Evolutionary conservation across 2,888 invertebrate genomes (phyloP).

Genomic region (Callyntrura sp.): DNA sequence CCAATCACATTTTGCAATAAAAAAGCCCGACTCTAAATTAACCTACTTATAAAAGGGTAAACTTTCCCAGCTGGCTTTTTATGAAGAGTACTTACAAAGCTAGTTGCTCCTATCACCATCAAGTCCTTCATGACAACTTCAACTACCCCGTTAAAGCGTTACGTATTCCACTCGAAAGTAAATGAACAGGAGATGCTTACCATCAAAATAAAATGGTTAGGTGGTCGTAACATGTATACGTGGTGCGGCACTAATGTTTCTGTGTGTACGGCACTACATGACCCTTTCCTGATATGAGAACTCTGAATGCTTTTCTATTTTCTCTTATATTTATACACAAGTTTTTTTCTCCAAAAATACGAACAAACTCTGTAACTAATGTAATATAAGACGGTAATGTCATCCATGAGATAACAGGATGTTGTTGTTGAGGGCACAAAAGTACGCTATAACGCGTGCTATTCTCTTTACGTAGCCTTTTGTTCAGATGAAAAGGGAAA

Average conservation of each 20-base stretch:
- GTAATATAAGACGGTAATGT: slow-evolving; percentile 2
- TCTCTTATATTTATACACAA: not conserved
- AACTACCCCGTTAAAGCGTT: slow-evolving; percentile 35
- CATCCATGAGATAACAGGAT: slow-evolving; percentile 13
- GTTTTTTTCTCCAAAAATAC: not conserved
- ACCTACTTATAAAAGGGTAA: slow-evolving; percentile 63
- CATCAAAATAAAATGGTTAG: slow-evolving; percentile 44
- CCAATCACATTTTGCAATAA: slow-evolving; percentile 69
- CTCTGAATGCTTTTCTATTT: not conserved
- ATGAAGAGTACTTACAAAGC: slow-evolving; percentile 9
- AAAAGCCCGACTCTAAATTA: slow-evolving; percentile 63
- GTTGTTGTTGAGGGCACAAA: not conserved
- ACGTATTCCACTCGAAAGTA: slow-evolving; percentile 36
- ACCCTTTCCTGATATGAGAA: not conserved
- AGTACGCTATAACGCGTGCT: too few relatives aligned
- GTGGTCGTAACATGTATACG: too few relatives aligned
- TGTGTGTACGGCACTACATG: not conserved
- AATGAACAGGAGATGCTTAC: slow-evolving; percentile 45
- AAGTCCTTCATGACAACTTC: slow-evolving; percentile 24
- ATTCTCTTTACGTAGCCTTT: not conserved
- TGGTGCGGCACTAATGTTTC: not conserved
- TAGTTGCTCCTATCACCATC: not conserved
- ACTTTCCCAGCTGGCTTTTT: slow-evolving; percentile 64
- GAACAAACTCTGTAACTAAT: slow-evolving; percentile 18
- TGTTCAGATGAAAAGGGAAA: slow-evolving; percentile 1